Evolutionary conservation across 2,888 invertebrate genomes (phyloP).

Genomic region (Epirrhoe alternata): DNA sequence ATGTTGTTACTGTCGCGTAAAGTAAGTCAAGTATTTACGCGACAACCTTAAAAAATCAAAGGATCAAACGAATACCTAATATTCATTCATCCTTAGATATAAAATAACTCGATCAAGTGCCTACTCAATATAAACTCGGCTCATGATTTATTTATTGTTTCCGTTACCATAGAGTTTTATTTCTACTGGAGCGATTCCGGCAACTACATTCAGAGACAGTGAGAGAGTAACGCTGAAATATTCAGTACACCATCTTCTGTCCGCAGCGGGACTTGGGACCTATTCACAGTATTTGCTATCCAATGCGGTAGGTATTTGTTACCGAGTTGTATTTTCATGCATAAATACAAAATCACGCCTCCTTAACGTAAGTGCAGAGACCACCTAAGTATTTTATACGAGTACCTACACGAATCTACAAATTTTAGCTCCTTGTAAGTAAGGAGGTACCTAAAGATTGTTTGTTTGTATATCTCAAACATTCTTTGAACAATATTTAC

Average conservation of each 20-base stretch:
- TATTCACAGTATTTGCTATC: not conserved
- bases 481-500: too few species aligned
- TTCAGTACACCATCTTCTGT: slow-evolving; percentile 12
- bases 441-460: too few species aligned
- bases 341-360: too few species aligned
- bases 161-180: slow-evolving; percentile 18
- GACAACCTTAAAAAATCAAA: not conserved
- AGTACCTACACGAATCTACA: too few species aligned
- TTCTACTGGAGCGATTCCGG: slow-evolving; percentile 13
- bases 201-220: slow-evolving; percentile 13
- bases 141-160: slow-evolving; percentile 19
- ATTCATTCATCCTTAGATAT: not conserved
- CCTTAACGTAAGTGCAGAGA: too few species aligned
- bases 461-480: too few species aligned
- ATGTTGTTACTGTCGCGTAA: too few species aligned
- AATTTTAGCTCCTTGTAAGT: too few species aligned
- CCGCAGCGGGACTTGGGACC: slow-evolving; percentile 10
- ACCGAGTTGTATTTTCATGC: too few species aligned
- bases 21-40: too few species aligned
- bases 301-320: not conserved
- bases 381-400: too few species aligned
- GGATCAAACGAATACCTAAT: not conserved
- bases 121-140: not conserved
- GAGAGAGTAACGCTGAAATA: slow-evolving; percentile 15
- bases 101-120: slow-evolving; percentile 1